Conservation (phyloP, 2,797 vertebrate genomes). For the Gephyroberyx darwinii region DNA sequence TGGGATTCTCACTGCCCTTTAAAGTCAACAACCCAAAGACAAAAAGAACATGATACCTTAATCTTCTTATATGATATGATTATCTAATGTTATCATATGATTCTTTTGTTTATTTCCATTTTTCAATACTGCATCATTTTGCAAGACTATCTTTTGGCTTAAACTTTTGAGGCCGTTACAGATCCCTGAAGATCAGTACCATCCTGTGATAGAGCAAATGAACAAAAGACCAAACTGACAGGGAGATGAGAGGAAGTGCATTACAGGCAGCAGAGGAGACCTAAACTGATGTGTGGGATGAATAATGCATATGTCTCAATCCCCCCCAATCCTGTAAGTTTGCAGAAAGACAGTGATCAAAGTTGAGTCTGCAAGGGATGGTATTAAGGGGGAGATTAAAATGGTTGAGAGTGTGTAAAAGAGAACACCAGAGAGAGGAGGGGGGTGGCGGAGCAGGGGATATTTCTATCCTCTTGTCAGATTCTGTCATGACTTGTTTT, state of each 20-base stretch:
- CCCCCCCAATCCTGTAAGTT: slow-evolving; percentile 74
- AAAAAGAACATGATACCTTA: too few species aligned
- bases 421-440: slow-evolving; percentile 58
- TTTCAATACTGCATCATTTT: slow-evolving; percentile 8
- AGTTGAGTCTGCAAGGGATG: slow-evolving; percentile 77
- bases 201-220: slow-evolving; percentile 44
- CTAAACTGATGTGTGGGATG: slow-evolving; percentile 71
- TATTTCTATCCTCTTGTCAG: slow-evolving; percentile 75
- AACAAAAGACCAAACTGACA: slow-evolving; percentile 70
- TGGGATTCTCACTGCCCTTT: neutral
- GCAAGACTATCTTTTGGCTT: slow-evolving; percentile 28
- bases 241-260: slow-evolving; percentile 73
- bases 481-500: slow-evolving; percentile 79
- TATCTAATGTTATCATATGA: neutral
- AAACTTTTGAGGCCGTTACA: slow-evolving; percentile 31
- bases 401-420: slow-evolving; percentile 69
- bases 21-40: neutral
- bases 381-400: slow-evolving; percentile 76
- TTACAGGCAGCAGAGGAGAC: slow-evolving; percentile 68
- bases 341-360: slow-evolving; percentile 79
- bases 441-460: slow-evolving; percentile 26
- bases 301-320: slow-evolving; percentile 78
- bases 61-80: neutral
- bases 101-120: neutral
- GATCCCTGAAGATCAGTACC: slow-evolving; percentile 39